Conservation (phyloP, 2,888 invertebrate species). For the Lacanobia oleracea region DNA sequence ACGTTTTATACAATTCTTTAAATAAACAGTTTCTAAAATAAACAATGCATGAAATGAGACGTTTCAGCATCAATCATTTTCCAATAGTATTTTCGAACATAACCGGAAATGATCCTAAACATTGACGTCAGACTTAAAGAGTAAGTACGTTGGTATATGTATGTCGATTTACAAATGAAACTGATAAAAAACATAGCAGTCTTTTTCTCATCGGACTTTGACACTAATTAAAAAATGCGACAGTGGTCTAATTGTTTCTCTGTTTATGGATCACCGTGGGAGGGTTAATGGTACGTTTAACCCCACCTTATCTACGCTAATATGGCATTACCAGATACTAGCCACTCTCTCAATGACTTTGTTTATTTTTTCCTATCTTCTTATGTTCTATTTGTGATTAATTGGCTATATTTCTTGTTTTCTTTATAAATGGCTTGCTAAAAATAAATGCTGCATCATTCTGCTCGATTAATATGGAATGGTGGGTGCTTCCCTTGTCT, state of each 20-base stretch:
- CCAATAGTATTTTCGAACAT: slow-evolving; percentile 20
- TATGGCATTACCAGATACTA: slow-evolving; percentile 35
- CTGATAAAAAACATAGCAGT: slow-evolving; percentile 23
- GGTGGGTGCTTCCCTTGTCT: slow-evolving; percentile 21
- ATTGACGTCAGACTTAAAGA: slow-evolving; percentile 34
- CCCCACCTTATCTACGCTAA: slow-evolving; percentile 65
- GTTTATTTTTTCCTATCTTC: slow-evolving; percentile 45
- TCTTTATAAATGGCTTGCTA: slow-evolving; percentile 27
- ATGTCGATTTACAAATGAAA: slow-evolving; percentile 8
- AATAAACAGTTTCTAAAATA: slow-evolving; percentile 22
- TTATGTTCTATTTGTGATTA: slow-evolving; percentile 40
- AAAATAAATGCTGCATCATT: slow-evolving; percentile 37
- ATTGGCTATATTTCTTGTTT: slow-evolving; percentile 31
- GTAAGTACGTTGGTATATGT: not conserved
- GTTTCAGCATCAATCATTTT: slow-evolving; percentile 24
- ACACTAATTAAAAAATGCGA: slow-evolving; percentile 49
- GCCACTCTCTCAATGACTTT: slow-evolving; percentile 31
- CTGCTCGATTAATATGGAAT: slow-evolving; percentile 17
- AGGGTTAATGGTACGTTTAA: slow-evolving; percentile 65
- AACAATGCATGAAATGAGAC: slow-evolving; percentile 24
- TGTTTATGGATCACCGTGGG: slow-evolving; percentile 56
- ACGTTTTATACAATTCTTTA: slow-evolving; percentile 4
- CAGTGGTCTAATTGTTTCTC: slow-evolving; percentile 66
- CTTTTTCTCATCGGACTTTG: slow-evolving; percentile 61
- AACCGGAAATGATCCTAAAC: slow-evolving; percentile 29